phyloP scores from a whole-genome alignment of 2,797 vertebrate species.

The Eupleurogrammus muticus region DNA sequence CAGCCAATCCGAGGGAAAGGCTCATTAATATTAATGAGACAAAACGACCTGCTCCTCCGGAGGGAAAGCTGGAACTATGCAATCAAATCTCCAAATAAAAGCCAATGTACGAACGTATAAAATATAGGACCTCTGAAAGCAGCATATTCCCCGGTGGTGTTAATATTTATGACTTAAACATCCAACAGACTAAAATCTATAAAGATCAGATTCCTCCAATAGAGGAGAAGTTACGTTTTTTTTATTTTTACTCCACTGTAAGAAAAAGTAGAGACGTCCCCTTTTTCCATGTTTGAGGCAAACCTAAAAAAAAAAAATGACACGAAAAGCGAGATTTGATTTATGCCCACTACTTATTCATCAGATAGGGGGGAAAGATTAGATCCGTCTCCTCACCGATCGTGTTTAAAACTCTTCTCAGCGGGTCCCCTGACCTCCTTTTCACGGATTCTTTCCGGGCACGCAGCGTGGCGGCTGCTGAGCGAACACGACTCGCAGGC shows the following conservation, averaged over 20 bases:
- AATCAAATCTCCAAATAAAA: no score
- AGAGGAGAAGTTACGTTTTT: no score
- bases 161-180: constrained; percentile 26
- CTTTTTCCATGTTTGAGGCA: background rate
- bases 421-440: constrained; percentile 58
- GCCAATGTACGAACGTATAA: no score
- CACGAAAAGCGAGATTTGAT: background rate
- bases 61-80: no score
- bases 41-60: no score
- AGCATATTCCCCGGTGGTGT: constrained; percentile 24
- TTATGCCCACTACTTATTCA: constrained; percentile 21
- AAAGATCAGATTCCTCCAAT: background rate
- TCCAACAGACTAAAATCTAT: constrained; percentile 24
- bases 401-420: constrained; percentile 52
- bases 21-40: no score
- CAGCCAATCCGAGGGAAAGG: no score
- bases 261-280: background rate
- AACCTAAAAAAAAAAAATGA: background rate
- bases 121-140: constrained; percentile 30
- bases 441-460: constrained; percentile 45
- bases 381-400: constrained; percentile 42
- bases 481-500: constrained; percentile 64
- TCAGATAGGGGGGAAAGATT: constrained; percentile 30
- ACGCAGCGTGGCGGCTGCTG: constrained; percentile 53
- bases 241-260: background rate